phyloP scores from a whole-genome alignment of 1,140 invertebrate species.

The Drosophila equinoxialis region DNA sequence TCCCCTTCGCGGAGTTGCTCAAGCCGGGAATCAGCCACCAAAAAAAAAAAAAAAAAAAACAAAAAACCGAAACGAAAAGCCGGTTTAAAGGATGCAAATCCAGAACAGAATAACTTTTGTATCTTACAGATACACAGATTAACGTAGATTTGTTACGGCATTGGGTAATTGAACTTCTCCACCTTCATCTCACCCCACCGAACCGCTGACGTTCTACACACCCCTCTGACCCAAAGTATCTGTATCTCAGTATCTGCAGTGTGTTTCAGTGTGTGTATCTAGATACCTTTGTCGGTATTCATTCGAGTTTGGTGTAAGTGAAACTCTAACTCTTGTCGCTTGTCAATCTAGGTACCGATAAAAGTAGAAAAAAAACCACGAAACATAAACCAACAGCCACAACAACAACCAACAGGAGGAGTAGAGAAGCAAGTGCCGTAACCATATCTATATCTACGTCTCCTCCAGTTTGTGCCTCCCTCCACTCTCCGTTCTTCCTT shows the following conservation, averaged over 20 bases:
- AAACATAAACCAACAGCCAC: slow-evolving; percentile 64
- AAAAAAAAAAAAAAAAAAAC: slow-evolving; percentile 22
- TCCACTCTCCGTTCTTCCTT: too few relatives aligned
- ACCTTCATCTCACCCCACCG: not conserved
- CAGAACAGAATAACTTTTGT: slow-evolving; percentile 53
- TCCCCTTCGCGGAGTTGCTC: slow-evolving; percentile 9
- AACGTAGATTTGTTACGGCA: slow-evolving; percentile 75
- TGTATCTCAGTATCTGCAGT: slow-evolving; percentile 1
- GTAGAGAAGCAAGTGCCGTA: slow-evolving; percentile 56
- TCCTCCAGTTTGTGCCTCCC: not conserved
- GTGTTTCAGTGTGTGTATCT: slow-evolving; percentile 43
- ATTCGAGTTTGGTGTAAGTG: slow-evolving; percentile 8
- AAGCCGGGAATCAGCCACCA: slow-evolving; percentile 51
- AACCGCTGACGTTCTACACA: slow-evolving; percentile 11
- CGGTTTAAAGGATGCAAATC: slow-evolving; percentile 63
- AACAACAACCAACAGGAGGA: slow-evolving; percentile 6
- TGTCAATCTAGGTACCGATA: slow-evolving; percentile 75
- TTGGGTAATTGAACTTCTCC: slow-evolving; percentile 74
- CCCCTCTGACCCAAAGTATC: slow-evolving; percentile 11
- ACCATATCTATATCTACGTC: slow-evolving; percentile 34
- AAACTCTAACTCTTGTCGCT: slow-evolving; percentile 60
- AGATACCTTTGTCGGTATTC: slow-evolving; percentile 58
- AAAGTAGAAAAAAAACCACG: slow-evolving; percentile 49
- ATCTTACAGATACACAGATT: slow-evolving; percentile 75
- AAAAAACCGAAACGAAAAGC: slow-evolving; percentile 24